Evolutionary conservation across 2,113 vertebrate genomes (phyloP).

Genomic region (Trichechus manatus): DNA sequence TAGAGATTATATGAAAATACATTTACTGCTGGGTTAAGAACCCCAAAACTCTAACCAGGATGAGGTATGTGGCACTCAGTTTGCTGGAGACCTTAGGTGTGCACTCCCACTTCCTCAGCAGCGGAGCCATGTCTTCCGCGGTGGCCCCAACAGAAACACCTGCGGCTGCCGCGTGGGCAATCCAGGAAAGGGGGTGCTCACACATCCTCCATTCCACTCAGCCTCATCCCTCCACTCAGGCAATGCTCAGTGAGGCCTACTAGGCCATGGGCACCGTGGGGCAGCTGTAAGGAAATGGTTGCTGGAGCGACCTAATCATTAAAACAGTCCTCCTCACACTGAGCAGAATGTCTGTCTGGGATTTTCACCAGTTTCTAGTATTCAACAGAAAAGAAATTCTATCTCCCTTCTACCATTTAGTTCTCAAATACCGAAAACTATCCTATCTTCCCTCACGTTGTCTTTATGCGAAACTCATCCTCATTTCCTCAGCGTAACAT

Average conservation of each 20-base stretch:
- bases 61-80: neutral
- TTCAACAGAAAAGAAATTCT: neutral
- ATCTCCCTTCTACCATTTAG: neutral
- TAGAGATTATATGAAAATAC: neutral
- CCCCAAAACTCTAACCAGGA: neutral
- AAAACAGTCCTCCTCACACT: neutral
- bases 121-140: fast-evolving
- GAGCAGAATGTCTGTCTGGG: neutral
- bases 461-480: neutral
- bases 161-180: neutral
- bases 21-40: neutral
- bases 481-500: too few relatives aligned
- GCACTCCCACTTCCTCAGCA: neutral
- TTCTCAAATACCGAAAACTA: neutral
- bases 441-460: neutral
- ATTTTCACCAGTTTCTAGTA: neutral
- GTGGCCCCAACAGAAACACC: neutral
- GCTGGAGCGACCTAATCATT: neutral
- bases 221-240: neutral
- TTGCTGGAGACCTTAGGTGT: neutral
- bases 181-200: fast-evolving
- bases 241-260: too few relatives aligned
- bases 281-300: neutral
- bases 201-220: fast-evolving
- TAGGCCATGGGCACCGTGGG: too few relatives aligned